Evolutionary conservation across 2,113 vertebrate species (phyloP), one percentile per base, ranked within the genome.

Genomic region (Spheniscus mendiculus): DNA sequence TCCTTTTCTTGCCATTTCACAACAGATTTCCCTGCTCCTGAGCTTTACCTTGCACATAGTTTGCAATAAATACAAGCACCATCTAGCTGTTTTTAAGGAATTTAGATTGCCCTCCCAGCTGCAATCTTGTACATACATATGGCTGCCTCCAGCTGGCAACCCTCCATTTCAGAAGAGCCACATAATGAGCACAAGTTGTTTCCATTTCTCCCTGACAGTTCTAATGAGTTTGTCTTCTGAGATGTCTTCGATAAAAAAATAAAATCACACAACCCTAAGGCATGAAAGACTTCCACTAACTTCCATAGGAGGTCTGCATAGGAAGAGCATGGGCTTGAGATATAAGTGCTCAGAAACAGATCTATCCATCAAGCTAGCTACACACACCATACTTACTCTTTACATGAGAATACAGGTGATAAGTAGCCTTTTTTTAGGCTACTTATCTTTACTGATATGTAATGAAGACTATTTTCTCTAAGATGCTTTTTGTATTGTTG

Each of bases 381-480:
- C 30, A n/a, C 22, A 56, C 23, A 61, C n/a, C 71, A 53, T 45
- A 63, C 65, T 58, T 47, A 40, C 38, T 36, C 63, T 56, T 81
- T 67, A 92, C 8, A 2, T n/a, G 59, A 91, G 71, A 71, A 88
- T 10, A 62, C 2, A 78, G 63, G 49, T 70, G 86, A 82, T 58
- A 82, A 83, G 80, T 67, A 95, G 80, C 45, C 86, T 87, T 47
- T 42, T 42, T 42, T 42, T 42, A 81, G 26, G 15, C 9, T 78
- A 59, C 42, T 92, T 79, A 90, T 83, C 94, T 93, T 83, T 71
- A 93, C 71, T 93, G 81, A 91, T 89, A 55, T 2, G 34, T 61
- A 83, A 93, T 26, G 71, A 96, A 92, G 80, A 85, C 79, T 90
- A 23, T 92, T 97, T 98, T 97, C 80, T 94, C 81, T 62, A 86